Base-by-base conservation (phyloP, 2,888 invertebrate genomes). In the Tetragnatha montana region DNA sequence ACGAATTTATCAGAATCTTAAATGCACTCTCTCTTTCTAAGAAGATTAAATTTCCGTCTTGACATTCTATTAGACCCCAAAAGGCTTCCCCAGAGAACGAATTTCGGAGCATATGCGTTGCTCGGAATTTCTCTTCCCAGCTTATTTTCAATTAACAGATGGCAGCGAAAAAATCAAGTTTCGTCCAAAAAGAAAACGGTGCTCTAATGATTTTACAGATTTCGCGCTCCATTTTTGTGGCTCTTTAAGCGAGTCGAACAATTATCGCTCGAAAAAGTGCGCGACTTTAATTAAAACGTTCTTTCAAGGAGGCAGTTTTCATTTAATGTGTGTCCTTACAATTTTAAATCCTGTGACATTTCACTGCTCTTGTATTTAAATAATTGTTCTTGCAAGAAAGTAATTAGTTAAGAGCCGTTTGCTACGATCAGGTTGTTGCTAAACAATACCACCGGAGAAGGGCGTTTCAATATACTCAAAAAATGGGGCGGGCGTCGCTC, bases 11-110 rank as follows among this genome's bases (percentile, higher is more conserved):
- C 82, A 79, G 79, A 82, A 76, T 83, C 69, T 50, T 35, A 68
- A 87, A 76, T 81, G 74, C 50, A 79, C 71, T 68, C 75, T 50
- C 79, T 50, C 74, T 70, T 87, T 75, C 76, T 71, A 87, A 82
- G 82, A 87, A 82, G 87, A 87, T 87, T 87, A 81, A 75, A 81
- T 86, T 86, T 80, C 80, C 73, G 80, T 74, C 80, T 68, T 73
- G 86, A 73, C 73, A 86, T 80, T 86, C 86, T 86, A 68, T 74
- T 80, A 86, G 73, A 80, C n/a, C 35, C 68, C 73, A 80, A 74
- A 80, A 86, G 60, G 83, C 68, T 79, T 71, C 71, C 85, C n/a
- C 21, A 21, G 22, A 50, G 50, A 14, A 51, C 47, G 50, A 35
- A 68, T 50, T 71, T 85, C 71, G 7, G 17, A 19, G 19, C 51